Evolutionary conservation across 2,113 vertebrate species (phyloP).

Genomic region (Monopterus albus): DNA sequence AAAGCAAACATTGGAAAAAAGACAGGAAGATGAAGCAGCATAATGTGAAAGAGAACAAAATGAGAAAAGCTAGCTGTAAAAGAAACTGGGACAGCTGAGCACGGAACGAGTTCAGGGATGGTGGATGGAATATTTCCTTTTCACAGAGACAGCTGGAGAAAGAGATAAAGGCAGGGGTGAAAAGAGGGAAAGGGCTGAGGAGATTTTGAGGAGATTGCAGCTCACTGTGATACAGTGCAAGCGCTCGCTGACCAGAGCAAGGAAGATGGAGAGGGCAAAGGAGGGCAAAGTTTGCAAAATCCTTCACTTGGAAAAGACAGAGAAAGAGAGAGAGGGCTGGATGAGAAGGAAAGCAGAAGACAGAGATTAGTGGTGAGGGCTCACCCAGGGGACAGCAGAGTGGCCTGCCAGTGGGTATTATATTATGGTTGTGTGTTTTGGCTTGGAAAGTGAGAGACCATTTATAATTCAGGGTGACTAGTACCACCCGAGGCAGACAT

Average conservation of each 20-base stretch:
- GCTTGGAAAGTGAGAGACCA: slow-evolving; percentile 74
- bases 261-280: slow-evolving; percentile 43
- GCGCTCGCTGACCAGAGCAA: slow-evolving; percentile 30
- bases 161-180: not conserved
- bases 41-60: slow-evolving; percentile 27
- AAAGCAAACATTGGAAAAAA: not conserved
- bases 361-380: slow-evolving; percentile 64
- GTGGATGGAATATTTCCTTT: slow-evolving; percentile 46
- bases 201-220: slow-evolving; percentile 41
- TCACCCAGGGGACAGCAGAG: slow-evolving; percentile 60
- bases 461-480: slow-evolving; percentile 78
- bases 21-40: not conserved
- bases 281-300: slow-evolving; percentile 63
- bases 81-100: slow-evolving; percentile 56
- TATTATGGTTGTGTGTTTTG: slow-evolving; percentile 74
- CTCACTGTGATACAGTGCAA: slow-evolving; percentile 34
- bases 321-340: slow-evolving; percentile 29
- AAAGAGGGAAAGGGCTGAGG: slow-evolving; percentile 13
- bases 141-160: slow-evolving; percentile 13
- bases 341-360: slow-evolving; percentile 51
- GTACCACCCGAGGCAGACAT: slow-evolving; percentile 73
- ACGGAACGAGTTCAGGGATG: slow-evolving; percentile 46
- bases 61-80: slow-evolving; percentile 30
- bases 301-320: slow-evolving; percentile 41
- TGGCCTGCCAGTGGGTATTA: slow-evolving; percentile 75